Evolutionary conservation across 2,113 vertebrate genomes (phyloP).

Genomic region (Anoplopoma fimbria): DNA sequence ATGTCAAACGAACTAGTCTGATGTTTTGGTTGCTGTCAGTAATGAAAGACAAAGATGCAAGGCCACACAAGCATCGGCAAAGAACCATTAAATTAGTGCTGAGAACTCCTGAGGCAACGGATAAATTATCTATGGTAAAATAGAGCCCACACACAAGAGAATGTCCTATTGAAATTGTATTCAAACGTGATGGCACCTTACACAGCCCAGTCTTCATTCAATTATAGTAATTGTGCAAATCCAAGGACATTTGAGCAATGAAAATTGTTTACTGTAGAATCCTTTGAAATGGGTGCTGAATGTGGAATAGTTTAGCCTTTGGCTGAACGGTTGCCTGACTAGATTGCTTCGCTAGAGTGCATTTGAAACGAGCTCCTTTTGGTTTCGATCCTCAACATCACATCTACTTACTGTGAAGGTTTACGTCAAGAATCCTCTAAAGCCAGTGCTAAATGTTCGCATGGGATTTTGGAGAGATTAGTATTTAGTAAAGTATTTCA

Average conservation of each 20-base stretch:
- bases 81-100: conserved; percentile 59
- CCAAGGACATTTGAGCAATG: conserved; percentile 67
- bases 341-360: conserved; percentile 29
- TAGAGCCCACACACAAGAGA: conserved; percentile 9
- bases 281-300: conserved; percentile 50
- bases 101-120: conserved; percentile 47
- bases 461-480: too few species aligned
- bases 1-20: conserved; percentile 28
- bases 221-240: conserved; percentile 58
- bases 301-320: conserved; percentile 43
- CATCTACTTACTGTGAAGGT: neutral
- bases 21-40: conserved; percentile 52
- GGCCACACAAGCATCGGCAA: conserved; percentile 51
- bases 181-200: conserved; percentile 63
- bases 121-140: conserved; percentile 64
- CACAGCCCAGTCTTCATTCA: conserved; percentile 62
- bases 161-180: conserved; percentile 63
- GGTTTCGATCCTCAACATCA: conserved; percentile 48
- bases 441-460: neutral
- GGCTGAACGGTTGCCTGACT: conserved; percentile 49
- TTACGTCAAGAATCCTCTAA: neutral
- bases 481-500: too few species aligned
- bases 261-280: conserved; percentile 70
- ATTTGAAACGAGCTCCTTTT: conserved; percentile 37
- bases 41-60: conserved; percentile 60